Base-by-base conservation (phyloP, 2,888 invertebrate genomes). In the Cerceris rybyensis region DNA sequence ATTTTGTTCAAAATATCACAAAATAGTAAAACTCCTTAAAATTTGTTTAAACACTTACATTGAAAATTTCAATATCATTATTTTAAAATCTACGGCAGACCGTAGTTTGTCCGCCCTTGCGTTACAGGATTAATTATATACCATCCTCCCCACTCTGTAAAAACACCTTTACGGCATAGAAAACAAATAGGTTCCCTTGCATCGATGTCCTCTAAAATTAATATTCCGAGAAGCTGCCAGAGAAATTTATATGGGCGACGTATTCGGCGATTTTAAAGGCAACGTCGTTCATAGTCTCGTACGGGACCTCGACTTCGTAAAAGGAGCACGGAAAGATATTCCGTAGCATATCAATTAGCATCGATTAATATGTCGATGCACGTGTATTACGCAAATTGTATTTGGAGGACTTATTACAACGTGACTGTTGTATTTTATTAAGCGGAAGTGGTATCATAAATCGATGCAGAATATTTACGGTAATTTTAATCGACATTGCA, bases 321-420 rank as follows among this genome's bases (percentile, higher is more conserved):
- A 58, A 41, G 41, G 52, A 61, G 42, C 70, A 14, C 11, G 14
- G 17, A 17, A 61, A 49, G 66, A 76, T 58, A 63, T 76, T 76
- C 70, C 58, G 58, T n/a, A 6, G 13, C 58, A 67, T 67, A 39
- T 63, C 70, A 67, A 76, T 78, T 77, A 78, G 70, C 70, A 58
- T 78, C 61, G 66, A 78, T 78, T 77, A 78, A 70, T 70, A 42
- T 9, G 52, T 17, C 13, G 52, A 46, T 46, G 46, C 60, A 52
- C 13, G 63, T 77, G 9, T 49, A 4, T 57, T 49, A 67, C 28
- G 59, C 43, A 58, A 76, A 67, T 78, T 66, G 57, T 13, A 28
- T 17, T 46, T 17, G 43, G 66, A 46, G 28, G 43, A n/a, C 13
- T 50, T 13, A 50, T 50, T 50, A 9, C 6, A 50, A n/a, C n/a